These are phyloP conservation scores for Anthophora plumipes DNA, from an alignment of 2,888 invertebrate species.

Conservation along the genomic window DNA sequence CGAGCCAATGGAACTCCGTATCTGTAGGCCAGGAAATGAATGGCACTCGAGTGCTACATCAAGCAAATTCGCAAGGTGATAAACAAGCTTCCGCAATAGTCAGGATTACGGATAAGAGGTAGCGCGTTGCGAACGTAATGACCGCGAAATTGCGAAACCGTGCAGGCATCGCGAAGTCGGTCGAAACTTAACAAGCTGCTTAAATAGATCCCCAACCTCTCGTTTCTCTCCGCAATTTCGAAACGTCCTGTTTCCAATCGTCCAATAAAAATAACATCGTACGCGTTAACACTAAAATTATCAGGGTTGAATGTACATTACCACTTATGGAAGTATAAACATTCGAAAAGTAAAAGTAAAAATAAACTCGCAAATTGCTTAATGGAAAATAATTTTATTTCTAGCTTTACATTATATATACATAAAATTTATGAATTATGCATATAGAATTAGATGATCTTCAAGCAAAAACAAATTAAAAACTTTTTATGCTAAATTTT, in stretches of 20 bases:
- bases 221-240: constrained; percentile 9
- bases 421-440: too few species aligned
- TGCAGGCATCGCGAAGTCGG: constrained; percentile 43
- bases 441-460: too few species aligned
- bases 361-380: too few species aligned
- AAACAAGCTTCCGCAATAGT: constrained; percentile 54
- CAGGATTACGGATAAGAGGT: constrained; percentile 50
- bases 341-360: too few species aligned
- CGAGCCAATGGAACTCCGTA: background rate
- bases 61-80: constrained; percentile 46
- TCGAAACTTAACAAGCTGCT: constrained; percentile 54
- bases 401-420: too few species aligned
- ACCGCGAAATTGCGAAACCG: constrained; percentile 56
- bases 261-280: too few species aligned
- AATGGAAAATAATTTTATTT: too few species aligned
- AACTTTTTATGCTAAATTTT: too few species aligned
- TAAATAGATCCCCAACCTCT: constrained; percentile 34
- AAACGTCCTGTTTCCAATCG: background rate
- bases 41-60: constrained; percentile 36
- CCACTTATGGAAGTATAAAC: too few species aligned
- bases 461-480: too few species aligned
- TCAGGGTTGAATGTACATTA: too few species aligned
- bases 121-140: constrained; percentile 50
- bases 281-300: too few species aligned
- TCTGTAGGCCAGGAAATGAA: constrained; percentile 28